Conservation (phyloP, 37 sponge, comb jelly and placozoan species). For the Ephydatia muelleri region DNA sequence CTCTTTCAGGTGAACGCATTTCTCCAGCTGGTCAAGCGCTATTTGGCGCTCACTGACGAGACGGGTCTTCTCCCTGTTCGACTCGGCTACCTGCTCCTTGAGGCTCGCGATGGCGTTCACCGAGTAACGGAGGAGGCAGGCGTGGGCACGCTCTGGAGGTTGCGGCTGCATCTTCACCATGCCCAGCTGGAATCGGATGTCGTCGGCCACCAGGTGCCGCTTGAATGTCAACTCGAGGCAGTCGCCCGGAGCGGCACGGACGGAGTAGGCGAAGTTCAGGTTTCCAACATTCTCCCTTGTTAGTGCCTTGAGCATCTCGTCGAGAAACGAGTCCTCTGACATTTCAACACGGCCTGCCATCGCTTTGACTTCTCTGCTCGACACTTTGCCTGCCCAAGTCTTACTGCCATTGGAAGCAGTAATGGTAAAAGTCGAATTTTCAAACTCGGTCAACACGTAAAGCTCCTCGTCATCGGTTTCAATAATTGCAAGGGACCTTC, state of each 20-base stretch:
- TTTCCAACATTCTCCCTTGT: constrained; percentile 8
- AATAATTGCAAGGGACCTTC: constrained; percentile 16
- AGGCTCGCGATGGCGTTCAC: constrained; percentile 18
- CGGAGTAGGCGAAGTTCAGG: constrained; percentile 29
- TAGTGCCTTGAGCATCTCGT: constrained; percentile 45
- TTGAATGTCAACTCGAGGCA: constrained; percentile 62
- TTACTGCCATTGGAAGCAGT: constrained; percentile 26
- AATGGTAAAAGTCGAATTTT: constrained; percentile 16
- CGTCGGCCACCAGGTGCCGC: constrained; percentile 47
- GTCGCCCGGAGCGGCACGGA: neutral
- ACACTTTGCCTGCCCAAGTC: constrained; percentile 39
- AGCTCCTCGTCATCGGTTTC: constrained; percentile 38
- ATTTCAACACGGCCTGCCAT: constrained; percentile 31
- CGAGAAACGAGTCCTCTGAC: constrained; percentile 1
- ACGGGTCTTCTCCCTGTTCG: constrained; percentile 26
- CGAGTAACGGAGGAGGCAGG: constrained; percentile 44
- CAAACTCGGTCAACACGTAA: constrained; percentile 22
- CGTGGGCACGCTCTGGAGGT: neutral
- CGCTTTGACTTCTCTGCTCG: neutral
- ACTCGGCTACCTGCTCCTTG: constrained; percentile 10
- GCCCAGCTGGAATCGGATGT: constrained; percentile 65
- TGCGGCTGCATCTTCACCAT: constrained; percentile 16
- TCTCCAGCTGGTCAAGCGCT: constrained; percentile 31
- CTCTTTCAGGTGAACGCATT: constrained; percentile 43
- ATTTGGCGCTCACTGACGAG: constrained; percentile 38